A percentile compares a stretch with the other conserved stretches of the same genome.
phyloP scores from a whole-genome alignment of 1,140 invertebrate species.

The Sinonovacula constricta region DNA sequence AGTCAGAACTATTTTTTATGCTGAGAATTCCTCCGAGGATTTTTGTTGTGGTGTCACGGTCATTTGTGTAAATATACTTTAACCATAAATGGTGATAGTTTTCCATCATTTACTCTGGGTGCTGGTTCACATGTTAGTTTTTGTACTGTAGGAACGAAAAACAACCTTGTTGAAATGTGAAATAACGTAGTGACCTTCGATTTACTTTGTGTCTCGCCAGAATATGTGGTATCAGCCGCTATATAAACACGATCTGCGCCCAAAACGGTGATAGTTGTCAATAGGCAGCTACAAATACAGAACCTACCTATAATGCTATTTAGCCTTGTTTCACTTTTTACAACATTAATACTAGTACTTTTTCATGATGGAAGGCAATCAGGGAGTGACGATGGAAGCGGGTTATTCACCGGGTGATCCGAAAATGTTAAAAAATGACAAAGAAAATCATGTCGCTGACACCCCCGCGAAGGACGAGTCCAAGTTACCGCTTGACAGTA shows the following conservation, averaged over 20 bases:
- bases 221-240: too few relatives aligned
- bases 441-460: slow-evolving; percentile 44
- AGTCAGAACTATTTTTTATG: too few relatives aligned
- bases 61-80: too few relatives aligned
- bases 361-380: slow-evolving; percentile 51
- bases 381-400: slow-evolving; percentile 60
- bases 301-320: slow-evolving; percentile 38
- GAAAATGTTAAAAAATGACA: slow-evolving; percentile 28
- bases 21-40: too few relatives aligned
- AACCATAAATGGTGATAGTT: too few relatives aligned
- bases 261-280: not conserved
- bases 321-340: slow-evolving; percentile 14
- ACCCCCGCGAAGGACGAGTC: slow-evolving; percentile 44
- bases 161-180: too few relatives aligned
- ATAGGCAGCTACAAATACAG: slow-evolving; percentile 13
- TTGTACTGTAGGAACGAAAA: too few relatives aligned
- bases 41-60: too few relatives aligned
- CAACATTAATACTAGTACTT: slow-evolving; percentile 33
- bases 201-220: too few relatives aligned
- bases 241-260: not conserved
- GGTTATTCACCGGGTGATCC: slow-evolving; percentile 60
- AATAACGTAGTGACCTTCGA: too few relatives aligned
- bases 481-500: slow-evolving; percentile 33
- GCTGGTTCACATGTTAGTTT: too few relatives aligned
- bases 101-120: too few relatives aligned